Evolutionary conservation across 2,113 vertebrate species (phyloP).

Genomic region (Triplophysa dalaica): DNA sequence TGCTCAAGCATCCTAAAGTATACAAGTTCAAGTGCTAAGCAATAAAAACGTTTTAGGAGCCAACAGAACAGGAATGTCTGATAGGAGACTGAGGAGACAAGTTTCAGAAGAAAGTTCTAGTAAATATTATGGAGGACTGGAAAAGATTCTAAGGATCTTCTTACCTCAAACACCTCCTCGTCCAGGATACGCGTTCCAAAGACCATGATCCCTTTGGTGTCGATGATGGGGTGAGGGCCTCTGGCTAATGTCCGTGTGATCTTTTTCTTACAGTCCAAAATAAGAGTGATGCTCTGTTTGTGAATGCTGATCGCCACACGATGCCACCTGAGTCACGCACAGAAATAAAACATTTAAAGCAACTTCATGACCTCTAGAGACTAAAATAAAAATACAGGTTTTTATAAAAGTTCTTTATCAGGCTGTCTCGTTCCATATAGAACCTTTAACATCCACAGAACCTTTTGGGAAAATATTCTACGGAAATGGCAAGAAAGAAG

Average conservation of each 20-base stretch:
- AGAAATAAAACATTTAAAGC: not conserved
- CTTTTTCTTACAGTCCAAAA: conserved; percentile 96
- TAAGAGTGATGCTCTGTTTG: conserved; percentile 89
- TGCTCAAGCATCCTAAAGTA: no score
- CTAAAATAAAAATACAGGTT: no score
- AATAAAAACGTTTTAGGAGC: no score
- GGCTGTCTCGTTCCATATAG: no score
- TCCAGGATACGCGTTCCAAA: conserved; percentile 97
- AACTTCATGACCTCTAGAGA: not conserved
- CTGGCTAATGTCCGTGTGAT: conserved; percentile 81
- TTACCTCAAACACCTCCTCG: conserved; percentile 97
- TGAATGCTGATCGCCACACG: conserved; percentile 91
- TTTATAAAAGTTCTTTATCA: no score
- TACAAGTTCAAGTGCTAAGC: no score
- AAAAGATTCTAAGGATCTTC: not conserved
- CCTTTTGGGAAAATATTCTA: no score
- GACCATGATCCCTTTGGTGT: conserved; percentile 93
- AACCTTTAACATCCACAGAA: no score
- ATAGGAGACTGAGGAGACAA: not conserved
- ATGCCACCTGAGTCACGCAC: conserved; percentile 85
- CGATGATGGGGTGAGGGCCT: conserved; percentile 84
- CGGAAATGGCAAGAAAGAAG: no score
- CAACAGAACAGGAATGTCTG: not conserved
- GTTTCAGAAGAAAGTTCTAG: not conserved
- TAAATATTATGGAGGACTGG: not conserved